These are phyloP conservation scores for Meliscaeva auricollis DNA, from an alignment of 2,888 invertebrate species.

Conservation along the genomic window DNA sequence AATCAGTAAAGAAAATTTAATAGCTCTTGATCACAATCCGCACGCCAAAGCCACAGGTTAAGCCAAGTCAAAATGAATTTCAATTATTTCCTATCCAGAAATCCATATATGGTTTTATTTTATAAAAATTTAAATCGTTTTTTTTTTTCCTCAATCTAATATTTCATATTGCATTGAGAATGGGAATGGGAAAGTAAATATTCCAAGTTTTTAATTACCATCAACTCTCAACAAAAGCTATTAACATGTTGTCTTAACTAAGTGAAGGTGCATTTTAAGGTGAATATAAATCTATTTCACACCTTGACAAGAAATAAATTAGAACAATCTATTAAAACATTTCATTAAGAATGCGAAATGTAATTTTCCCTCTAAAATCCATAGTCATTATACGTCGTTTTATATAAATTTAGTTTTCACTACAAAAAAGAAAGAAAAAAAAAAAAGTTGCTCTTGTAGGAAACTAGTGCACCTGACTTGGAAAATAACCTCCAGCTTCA, in stretches of 20 bases:
- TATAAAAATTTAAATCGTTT: too few species aligned
- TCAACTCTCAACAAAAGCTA: neutral
- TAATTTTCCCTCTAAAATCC: slow-evolving; percentile 14
- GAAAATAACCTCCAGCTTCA: neutral
- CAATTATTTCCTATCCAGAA: too few species aligned
- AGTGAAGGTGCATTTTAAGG: neutral
- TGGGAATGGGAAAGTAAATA: neutral
- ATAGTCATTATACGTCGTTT: slow-evolving; percentile 4
- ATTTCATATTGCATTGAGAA: too few species aligned
- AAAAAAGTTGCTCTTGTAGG: neutral
- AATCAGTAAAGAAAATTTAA: too few species aligned
- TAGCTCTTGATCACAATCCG: too few species aligned
- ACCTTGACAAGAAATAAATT: slow-evolving; percentile 10
- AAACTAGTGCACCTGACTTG: neutral
- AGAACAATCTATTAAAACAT: slow-evolving; percentile 13
- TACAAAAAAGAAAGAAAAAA: neutral
- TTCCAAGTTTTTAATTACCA: neutral
- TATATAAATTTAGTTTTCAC: neutral
- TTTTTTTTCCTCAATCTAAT: too few species aligned
- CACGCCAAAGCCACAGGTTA: too few species aligned
- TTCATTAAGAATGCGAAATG: slow-evolving; percentile 12
- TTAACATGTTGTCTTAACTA: neutral
- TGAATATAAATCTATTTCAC: neutral
- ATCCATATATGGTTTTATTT: too few species aligned
- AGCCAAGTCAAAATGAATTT: too few species aligned